phyloP scores from a whole-genome alignment of 2,888 invertebrate genomes.

The Trichopria drosophilae region DNA sequence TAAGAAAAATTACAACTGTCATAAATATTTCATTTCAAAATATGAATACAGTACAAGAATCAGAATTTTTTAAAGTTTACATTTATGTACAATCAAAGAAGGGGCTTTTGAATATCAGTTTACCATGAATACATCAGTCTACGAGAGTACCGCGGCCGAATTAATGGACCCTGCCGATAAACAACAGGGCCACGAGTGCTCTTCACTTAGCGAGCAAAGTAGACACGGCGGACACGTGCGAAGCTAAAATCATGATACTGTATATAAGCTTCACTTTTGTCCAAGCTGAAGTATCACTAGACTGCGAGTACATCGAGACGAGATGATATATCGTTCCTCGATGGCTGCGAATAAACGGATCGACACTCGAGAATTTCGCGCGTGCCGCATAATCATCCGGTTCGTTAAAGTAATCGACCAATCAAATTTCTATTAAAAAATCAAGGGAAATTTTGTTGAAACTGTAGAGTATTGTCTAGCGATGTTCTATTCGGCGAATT shows the following conservation, averaged over 20 bases:
- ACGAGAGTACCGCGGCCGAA: no score
- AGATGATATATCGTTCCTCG: constrained; percentile 5
- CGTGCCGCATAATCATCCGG: constrained; percentile 19
- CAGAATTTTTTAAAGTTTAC: neutral
- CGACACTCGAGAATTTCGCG: constrained; percentile 13
- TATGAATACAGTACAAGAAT: no score
- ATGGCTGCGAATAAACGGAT: constrained; percentile 24
- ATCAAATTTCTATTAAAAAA: no score
- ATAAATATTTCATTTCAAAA: no score
- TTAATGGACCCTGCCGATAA: constrained; percentile 47
- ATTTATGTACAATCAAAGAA: constrained; percentile 2
- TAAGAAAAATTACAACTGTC: no score
- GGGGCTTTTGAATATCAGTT: no score
- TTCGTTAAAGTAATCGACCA: constrained; percentile 28
- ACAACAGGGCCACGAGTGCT: constrained; percentile 46
- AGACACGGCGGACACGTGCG: constrained; percentile 52
- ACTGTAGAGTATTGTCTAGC: no score
- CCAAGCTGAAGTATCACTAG: constrained; percentile 40
- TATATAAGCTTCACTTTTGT: constrained; percentile 50
- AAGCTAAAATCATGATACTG: constrained; percentile 57
- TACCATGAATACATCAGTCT: no score
- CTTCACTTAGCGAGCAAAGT: constrained; percentile 52
- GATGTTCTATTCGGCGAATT: no score
- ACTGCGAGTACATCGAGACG: constrained; percentile 32
- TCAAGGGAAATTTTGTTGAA: no score